Evolutionary conservation across 2,797 vertebrate genomes (phyloP).

Genomic region (Pogonophryne albipinna): DNA sequence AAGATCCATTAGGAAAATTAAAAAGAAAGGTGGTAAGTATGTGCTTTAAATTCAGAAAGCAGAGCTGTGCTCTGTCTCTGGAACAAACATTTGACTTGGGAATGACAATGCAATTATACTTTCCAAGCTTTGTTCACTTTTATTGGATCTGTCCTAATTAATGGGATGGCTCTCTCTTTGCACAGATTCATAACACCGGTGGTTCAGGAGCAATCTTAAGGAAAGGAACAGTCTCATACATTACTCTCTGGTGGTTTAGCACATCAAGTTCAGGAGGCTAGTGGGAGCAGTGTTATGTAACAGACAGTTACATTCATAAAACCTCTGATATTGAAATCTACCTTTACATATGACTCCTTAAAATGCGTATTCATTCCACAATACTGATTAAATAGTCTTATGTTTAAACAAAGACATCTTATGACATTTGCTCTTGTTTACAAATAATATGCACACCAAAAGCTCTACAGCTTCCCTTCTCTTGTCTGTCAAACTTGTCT

Average conservation of each 20-base stretch:
- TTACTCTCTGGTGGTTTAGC: conserved; percentile 48
- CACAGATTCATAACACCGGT: conserved; percentile 45
- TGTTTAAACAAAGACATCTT: not conserved
- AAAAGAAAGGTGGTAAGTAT: conserved; percentile 73
- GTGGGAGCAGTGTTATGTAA: conserved; percentile 35
- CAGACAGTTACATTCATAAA: conserved; percentile 24
- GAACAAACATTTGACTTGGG: conserved; percentile 66
- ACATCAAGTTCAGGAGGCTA: conserved; percentile 42
- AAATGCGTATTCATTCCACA: not conserved
- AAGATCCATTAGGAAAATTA: conserved; percentile 86
- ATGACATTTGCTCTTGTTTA: no score
- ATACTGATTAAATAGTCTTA: no score
- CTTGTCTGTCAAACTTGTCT: not conserved
- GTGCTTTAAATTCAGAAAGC: conserved; percentile 73
- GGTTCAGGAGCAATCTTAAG: conserved; percentile 11
- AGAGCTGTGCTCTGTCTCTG: conserved; percentile 59
- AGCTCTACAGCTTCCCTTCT: not conserved
- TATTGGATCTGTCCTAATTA: conserved; percentile 70
- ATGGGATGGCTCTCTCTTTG: conserved; percentile 52
- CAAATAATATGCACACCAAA: not conserved
- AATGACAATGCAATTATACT: conserved; percentile 74
- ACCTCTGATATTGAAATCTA: conserved; percentile 17
- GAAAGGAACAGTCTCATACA: conserved; percentile 39
- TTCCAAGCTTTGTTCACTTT: conserved; percentile 66
- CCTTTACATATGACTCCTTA: conserved; percentile 3